Percentiles rank a stretch among this genome's conserved stretches.
Conservation (phyloP, 2,113 vertebrate species). For the Antidorcas marsupialis region DNA sequence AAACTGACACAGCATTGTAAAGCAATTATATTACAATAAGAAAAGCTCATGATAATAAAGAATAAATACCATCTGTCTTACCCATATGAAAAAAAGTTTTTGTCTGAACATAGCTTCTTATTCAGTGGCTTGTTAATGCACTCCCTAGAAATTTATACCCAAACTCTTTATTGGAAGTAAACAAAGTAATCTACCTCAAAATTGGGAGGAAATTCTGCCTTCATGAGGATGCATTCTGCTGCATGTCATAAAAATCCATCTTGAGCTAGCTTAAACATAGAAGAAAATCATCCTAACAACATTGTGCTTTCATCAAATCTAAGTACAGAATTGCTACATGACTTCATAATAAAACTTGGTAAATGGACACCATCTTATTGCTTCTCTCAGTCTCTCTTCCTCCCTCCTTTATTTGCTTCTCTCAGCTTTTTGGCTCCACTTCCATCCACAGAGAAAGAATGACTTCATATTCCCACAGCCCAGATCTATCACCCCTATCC, state of each 20-base stretch:
- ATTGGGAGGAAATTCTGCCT: not conserved
- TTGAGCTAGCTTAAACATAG: not conserved
- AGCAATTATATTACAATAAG: not conserved
- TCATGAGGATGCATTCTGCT: not conserved
- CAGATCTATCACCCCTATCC: not conserved
- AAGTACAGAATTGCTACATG: not conserved
- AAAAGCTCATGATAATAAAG: not conserved
- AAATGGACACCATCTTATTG: not conserved
- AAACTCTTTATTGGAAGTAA: not conserved
- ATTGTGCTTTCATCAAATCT: not conserved
- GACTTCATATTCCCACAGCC: not conserved
- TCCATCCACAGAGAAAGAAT: not conserved
- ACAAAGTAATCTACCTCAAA: not conserved
- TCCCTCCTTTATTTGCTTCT: not conserved
- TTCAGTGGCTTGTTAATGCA: not conserved
- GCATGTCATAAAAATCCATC: not conserved
- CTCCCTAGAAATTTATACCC: not conserved
- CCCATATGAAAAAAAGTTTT: not conserved
- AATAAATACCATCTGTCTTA: not conserved
- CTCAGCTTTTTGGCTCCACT: not conserved
- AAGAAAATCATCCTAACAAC: not conserved
- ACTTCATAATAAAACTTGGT: not conserved
- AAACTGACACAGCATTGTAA: not conserved
- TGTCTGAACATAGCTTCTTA: not conserved
- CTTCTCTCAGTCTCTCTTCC: not conserved